Evolutionary conservation across 2,888 invertebrate genomes (phyloP).

Genomic region (Agrenia bidenticulata): DNA sequence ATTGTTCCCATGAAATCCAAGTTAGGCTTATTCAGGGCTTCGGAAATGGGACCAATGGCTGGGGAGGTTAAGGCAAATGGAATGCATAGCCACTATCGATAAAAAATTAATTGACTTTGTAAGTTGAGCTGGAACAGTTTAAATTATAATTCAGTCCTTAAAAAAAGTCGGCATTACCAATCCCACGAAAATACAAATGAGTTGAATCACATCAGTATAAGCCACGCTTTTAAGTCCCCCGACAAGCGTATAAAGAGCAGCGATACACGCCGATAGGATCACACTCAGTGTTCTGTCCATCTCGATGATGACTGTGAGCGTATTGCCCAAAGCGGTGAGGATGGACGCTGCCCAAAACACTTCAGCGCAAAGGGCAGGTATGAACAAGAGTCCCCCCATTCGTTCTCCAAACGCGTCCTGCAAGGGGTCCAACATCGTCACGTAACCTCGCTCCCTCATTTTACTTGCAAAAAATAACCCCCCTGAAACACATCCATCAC

Average conservation of each 20-base stretch:
- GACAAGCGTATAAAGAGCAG: constrained; percentile 67
- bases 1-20: constrained; percentile 87
- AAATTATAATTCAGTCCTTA: not conserved
- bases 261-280: constrained; percentile 63
- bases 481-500: constrained; percentile 60
- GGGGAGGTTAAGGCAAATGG: constrained; percentile 91
- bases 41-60: constrained; percentile 75
- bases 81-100: constrained; percentile 83
- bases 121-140: not conserved
- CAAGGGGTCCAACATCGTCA: constrained; percentile 97
- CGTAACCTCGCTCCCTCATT: constrained; percentile 80
- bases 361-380: constrained; percentile 73
- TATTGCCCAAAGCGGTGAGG: constrained; percentile 58
- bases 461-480: constrained; percentile 68
- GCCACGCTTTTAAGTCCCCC: constrained; percentile 71
- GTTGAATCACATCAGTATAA: constrained; percentile 69
- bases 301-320: constrained; percentile 64
- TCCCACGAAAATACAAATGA: constrained; percentile 67
- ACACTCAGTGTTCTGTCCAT: constrained; percentile 61
- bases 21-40: constrained; percentile 64
- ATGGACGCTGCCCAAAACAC: constrained; percentile 97
- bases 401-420: constrained; percentile 76
- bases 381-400: constrained; percentile 66
- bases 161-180: constrained; percentile 58
- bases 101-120: constrained; percentile 25